These are phyloP conservation scores for Brenthis daphne DNA, from an alignment of 2,888 invertebrate species.

Conservation along the genomic window DNA sequence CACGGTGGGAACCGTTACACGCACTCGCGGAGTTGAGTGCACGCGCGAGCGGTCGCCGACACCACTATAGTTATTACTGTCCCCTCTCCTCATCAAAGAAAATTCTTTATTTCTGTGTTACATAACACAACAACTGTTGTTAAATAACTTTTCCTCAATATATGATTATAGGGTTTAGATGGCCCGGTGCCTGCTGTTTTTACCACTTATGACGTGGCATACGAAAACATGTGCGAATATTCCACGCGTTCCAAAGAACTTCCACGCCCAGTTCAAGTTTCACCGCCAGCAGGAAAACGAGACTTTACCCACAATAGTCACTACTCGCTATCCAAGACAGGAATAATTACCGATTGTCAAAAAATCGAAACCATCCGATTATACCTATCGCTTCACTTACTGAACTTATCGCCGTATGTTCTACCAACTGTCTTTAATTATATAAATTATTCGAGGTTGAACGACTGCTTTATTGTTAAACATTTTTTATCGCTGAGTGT, in stretches of 20 bases:
- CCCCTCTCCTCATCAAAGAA: slow-evolving; percentile 41
- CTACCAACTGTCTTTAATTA: slow-evolving; percentile 52
- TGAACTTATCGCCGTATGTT: slow-evolving; percentile 44
- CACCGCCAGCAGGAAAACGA: slow-evolving; percentile 70
- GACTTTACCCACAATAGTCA: slow-evolving; percentile 60
- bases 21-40: slow-evolving; percentile 75
- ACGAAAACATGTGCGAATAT: slow-evolving; percentile 45
- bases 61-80: slow-evolving; percentile 55
- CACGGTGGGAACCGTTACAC: slow-evolving; percentile 71
- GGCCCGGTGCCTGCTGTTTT: slow-evolving; percentile 33
- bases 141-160: slow-evolving; percentile 26
- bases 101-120: slow-evolving; percentile 32
- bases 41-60: slow-evolving; percentile 77
- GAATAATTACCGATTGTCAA: slow-evolving; percentile 63
- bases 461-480: slow-evolving; percentile 61
- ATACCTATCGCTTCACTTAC: slow-evolving; percentile 45
- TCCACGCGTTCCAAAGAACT: slow-evolving; percentile 47
- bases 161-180: slow-evolving; percentile 29
- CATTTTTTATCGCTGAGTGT: slow-evolving; percentile 52
- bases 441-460: slow-evolving; percentile 55
- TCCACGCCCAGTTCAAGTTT: slow-evolving; percentile 49
- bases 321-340: slow-evolving; percentile 42
- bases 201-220: slow-evolving; percentile 51
- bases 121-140: slow-evolving; percentile 28
- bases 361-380: slow-evolving; percentile 55